Base-by-base conservation (phyloP, 2,888 invertebrate genomes). In the Exephanes ischioxanthus region DNA sequence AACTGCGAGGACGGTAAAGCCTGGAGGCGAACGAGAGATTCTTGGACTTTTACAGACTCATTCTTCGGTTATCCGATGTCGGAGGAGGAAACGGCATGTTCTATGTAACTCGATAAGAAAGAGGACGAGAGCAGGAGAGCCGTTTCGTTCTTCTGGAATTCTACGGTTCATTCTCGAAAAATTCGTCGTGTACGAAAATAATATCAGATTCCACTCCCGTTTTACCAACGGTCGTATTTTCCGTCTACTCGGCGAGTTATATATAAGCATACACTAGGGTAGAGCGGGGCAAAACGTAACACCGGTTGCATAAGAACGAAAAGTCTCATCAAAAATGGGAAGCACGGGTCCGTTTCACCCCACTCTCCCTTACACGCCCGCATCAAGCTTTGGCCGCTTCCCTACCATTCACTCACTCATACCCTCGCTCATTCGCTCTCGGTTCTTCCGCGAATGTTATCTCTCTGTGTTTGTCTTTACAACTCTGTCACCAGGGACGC, bases 401-500 rank as follows among this genome's bases (percentile, higher is more conserved):
- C 26, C 11, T 26, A 58, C 14, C 11, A 16, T 63, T 63, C n/a
- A 30, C 9, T 63, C 11, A 51, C 6, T 80, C 45, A 16, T 66
- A 11, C n/a, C 51, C 73, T 80, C 68, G 58, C 37, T 72, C 66
- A n/a, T 30, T 16, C 53, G 41, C 67, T 68, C 51, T 16, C 55
- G 9, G 14, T 6, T 30, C 26, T 63, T 58, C 45, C 53, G 48
- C 72, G 22, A 53, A 78, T 66, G 7, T 78, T 61, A 61, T 78
- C 58, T 53, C 48, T 14, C 22, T 41, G 26, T 70, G 26, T 72
- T 22, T 51, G 53, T 45, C 45, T 55, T 51, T 61, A 33, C 73
- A 41, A 53, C 37, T 77, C 53, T 72, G 68, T 63, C 79, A 53
- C 48, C 85, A 93, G 96, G 86, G 97, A 98, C 91, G 97, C 97